Percentiles rank a stretch among this genome's conserved stretches.
phyloP scores from a whole-genome alignment of 2,113 vertebrate genomes.

The Centrocercus urophasianus region DNA sequence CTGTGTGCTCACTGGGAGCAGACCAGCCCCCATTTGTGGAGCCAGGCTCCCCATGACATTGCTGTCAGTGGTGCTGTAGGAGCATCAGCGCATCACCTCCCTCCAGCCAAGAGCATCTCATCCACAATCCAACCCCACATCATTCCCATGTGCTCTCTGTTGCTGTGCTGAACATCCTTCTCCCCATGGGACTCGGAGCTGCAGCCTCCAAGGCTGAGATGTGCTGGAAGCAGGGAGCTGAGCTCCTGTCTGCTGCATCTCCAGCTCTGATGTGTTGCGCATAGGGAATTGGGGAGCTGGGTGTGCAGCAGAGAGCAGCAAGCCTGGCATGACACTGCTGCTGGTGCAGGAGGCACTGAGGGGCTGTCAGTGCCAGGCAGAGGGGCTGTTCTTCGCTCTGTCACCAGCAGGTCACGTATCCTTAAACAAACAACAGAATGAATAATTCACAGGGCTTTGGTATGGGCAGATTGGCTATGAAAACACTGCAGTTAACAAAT shows the following conservation, averaged over 20 bases:
- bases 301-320: background rate
- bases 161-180: background rate
- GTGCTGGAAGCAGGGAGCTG: background rate
- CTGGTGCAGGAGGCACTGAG: background rate
- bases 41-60: background rate
- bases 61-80: background rate
- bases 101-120: background rate
- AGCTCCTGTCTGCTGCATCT: background rate
- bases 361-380: background rate
- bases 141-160: background rate
- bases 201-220: rapidly evolving
- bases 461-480: slow-evolving; percentile 60
- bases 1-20: background rate
- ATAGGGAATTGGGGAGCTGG: background rate
- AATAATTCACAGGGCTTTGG: slow-evolving; percentile 75
- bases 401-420: slow-evolving; percentile 64
- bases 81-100: rapidly evolving
- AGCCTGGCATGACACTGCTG: background rate
- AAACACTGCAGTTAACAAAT: slow-evolving; percentile 83
- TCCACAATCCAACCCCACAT: background rate
- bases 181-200: rapidly evolving
- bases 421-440: slow-evolving; percentile 82
- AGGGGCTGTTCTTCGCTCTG: slow-evolving; percentile 73
- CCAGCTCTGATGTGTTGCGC: background rate
- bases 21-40: background rate